A percentile compares a stretch with the other conserved stretches of the same genome.
phyloP scores from a whole-genome alignment of 2,797 vertebrate genomes.

The Fundulus diaphanus region DNA sequence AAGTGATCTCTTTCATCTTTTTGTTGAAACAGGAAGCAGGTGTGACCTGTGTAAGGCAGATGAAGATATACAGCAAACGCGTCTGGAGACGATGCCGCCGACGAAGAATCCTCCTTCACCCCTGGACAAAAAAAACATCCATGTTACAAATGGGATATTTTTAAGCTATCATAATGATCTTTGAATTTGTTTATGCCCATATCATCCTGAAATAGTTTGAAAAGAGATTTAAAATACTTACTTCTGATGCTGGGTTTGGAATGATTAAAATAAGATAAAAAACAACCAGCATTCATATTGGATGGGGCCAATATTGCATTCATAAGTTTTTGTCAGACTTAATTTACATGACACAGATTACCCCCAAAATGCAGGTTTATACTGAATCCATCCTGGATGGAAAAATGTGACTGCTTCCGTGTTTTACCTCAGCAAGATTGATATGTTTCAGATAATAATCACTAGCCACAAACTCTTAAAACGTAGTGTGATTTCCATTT shows the following conservation, averaged over 20 bases:
- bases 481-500: background rate
- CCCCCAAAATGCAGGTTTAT: background rate
- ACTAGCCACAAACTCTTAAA: background rate
- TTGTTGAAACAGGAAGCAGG: conserved; percentile 86
- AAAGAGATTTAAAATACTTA: background rate
- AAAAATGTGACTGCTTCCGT: background rate
- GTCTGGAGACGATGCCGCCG: conserved; percentile 74
- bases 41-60: conserved; percentile 84
- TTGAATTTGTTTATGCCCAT: background rate
- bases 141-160: conserved; percentile 2
- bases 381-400: background rate
- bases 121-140: conserved; percentile 63
- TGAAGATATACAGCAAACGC: conserved; percentile 87
- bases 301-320: background rate
- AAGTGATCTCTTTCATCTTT: conserved; percentile 78
- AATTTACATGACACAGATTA: background rate
- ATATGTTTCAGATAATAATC: background rate
- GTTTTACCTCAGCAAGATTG: background rate
- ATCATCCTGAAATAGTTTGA: background rate
- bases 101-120: conserved; percentile 77
- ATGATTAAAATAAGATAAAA: background rate
- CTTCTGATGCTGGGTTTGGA: background rate
- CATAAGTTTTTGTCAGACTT: background rate
- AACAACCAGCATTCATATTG: background rate
- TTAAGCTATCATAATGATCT: background rate